Conservation (phyloP, 2,113 vertebrate species). For the Chloebia gouldiae region DNA sequence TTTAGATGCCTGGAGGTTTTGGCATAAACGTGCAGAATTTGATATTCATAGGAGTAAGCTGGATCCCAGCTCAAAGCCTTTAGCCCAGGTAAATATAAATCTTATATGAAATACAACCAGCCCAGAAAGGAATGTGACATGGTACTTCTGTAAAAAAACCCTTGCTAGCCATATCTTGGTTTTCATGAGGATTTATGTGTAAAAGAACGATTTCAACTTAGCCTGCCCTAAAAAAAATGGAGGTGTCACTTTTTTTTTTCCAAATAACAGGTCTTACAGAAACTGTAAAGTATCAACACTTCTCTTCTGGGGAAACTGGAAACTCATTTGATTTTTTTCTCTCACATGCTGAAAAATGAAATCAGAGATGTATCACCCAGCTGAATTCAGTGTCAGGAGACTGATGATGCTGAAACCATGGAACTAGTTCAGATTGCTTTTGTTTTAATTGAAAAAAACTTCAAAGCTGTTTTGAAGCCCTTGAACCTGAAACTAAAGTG, state of each 20-base stretch:
- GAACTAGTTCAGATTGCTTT: background rate
- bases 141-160: background rate
- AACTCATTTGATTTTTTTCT: background rate
- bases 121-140: background rate
- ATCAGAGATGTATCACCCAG: background rate
- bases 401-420: background rate
- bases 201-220: background rate
- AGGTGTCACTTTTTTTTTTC: background rate
- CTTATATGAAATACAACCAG: background rate
- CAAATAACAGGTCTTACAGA: background rate
- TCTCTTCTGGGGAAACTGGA: background rate
- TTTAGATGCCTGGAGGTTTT: slow-evolving; percentile 97
- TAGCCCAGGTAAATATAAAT: slow-evolving; percentile 85
- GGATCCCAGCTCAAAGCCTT: slow-evolving; percentile 96
- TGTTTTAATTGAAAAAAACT: background rate
- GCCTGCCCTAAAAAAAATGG: background rate
- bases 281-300: background rate
- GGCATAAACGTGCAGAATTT: slow-evolving; percentile 98
- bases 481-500: background rate
- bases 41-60: slow-evolving; percentile 97
- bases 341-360: background rate
- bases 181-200: background rate
- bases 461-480: background rate
- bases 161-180: background rate
- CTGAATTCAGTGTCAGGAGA: background rate